Base-by-base conservation (phyloP, 1,140 invertebrate species). In the Dryas iulia region DNA sequence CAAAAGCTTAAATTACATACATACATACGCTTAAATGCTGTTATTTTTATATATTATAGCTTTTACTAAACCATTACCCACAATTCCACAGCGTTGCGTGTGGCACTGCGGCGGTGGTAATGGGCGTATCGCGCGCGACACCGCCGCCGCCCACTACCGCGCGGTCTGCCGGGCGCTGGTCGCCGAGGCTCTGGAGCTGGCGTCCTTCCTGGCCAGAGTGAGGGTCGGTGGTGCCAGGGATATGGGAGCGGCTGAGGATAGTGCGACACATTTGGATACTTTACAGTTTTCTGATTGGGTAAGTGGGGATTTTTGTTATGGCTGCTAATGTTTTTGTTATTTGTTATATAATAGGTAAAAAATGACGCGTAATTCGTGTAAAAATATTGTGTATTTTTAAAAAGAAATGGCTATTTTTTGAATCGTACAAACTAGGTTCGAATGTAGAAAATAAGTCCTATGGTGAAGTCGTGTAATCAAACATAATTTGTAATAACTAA, bases 141-240 rank as follows among this genome's bases (percentile, higher is more conserved):
- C 91, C 1, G 95, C 96, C 0, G 96, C 96, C 79, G 93, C 94
- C 52, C 97, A 99, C 92, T 99, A 98, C 92, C 95, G 95, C 81
- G 97, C 97, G 57, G 97, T 99, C 39, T 97, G 98, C 86, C 93
- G 97, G 62, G 97, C 97, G 23, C 93, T 98, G 70, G 96, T 98
- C 21, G 95, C 97, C 1, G 98, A 99, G 92, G 96, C 97, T 12
- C 90, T 97, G 25, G 98, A 99, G 89, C 93, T 99, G 59, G 94
- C 96, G 12, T 95, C 96, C 23, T 99, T 99, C 93, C 92, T 99
- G 59, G 95, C 97, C 79, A 96, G 96, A 86, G 96, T 98, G 25
- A 94, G 93, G 18, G 93, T 93, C 67, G 91, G 91, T 66, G 94
- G 94, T 64, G 93, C 92, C 35, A 89, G 93, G 59, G 94, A 94